A percentile compares a stretch with the other conserved stretches of the same genome.
phyloP scores from a whole-genome alignment of 2,888 invertebrate genomes.

The Coleophora deauratella region DNA sequence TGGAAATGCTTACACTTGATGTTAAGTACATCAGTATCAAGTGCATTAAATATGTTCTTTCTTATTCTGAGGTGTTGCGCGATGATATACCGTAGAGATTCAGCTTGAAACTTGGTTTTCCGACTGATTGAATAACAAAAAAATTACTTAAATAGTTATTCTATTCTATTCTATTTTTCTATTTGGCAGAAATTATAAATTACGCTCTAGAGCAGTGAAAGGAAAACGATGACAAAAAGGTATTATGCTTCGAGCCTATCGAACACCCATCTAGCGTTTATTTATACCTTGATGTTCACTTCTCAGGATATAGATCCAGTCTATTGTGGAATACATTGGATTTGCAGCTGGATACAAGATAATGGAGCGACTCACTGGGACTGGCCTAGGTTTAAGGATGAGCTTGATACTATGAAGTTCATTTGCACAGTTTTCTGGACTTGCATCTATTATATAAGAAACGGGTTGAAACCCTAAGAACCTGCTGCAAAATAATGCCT shows the following conservation, averaged over 20 bases:
- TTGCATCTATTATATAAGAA: slow-evolving; percentile 97
- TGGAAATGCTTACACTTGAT: too few species aligned
- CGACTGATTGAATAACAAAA: too few species aligned
- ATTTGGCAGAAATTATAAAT: slow-evolving; percentile 91
- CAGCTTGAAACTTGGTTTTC: too few species aligned
- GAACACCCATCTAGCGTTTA: too few species aligned
- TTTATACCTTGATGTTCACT: too few species aligned
- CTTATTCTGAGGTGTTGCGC: too few species aligned
- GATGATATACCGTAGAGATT: too few species aligned
- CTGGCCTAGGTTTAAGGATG: slow-evolving; percentile 95
- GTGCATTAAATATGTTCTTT: too few species aligned
- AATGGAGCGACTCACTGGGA: slow-evolving; percentile 92
- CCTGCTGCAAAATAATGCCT: slow-evolving; percentile 96
- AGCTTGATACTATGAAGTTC: slow-evolving; percentile 97
- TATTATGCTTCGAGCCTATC: too few species aligned
- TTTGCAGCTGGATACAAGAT: slow-evolving; percentile 89
- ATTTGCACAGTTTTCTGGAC: slow-evolving; percentile 99
- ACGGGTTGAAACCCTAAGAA: slow-evolving; percentile 97
- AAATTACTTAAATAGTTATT: too few species aligned
- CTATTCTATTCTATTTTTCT: too few species aligned
- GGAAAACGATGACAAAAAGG: slow-evolving; percentile 68
- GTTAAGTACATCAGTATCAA: too few species aligned
- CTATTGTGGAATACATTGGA: slow-evolving; percentile 87
- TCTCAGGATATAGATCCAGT: slow-evolving; percentile 78
- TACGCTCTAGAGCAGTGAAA: slow-evolving; percentile 77